phyloP scores from a whole-genome alignment of 2,113 vertebrate species.

The Xiphophorus maculatus region DNA sequence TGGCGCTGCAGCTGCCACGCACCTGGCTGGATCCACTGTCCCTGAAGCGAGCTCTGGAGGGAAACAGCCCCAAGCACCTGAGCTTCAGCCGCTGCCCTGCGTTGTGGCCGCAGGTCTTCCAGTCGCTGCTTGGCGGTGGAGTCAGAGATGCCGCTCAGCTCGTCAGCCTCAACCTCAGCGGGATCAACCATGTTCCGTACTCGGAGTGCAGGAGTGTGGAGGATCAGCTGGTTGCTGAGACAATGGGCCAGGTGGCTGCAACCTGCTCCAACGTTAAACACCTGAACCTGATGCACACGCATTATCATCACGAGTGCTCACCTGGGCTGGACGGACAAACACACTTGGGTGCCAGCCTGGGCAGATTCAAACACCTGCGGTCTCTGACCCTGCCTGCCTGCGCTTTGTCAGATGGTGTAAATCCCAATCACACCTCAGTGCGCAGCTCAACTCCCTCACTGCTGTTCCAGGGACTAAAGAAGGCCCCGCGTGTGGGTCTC shows the following conservation, averaged over 20 bases:
- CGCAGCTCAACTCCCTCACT: conserved; percentile 57
- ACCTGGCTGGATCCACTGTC: conserved; percentile 90
- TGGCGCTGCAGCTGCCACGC: conserved; percentile 92
- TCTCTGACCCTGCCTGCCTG: conserved; percentile 91
- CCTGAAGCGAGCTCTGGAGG: conserved; percentile 87
- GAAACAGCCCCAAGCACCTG: conserved; percentile 90
- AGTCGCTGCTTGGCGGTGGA: conserved; percentile 84
- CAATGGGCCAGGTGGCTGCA: conserved; percentile 83
- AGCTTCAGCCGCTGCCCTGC: conserved; percentile 91
- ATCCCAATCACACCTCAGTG: conserved; percentile 18
- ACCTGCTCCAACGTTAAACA: conserved; percentile 86
- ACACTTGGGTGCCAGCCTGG: conserved; percentile 89
- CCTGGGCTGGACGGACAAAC: conserved; percentile 75
- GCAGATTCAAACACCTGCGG: conserved; percentile 81
- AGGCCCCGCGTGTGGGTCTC: conserved; percentile 86
- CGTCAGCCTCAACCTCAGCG: conserved; percentile 91
- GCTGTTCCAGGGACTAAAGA: conserved; percentile 83
- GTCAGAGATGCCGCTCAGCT: conserved; percentile 84
- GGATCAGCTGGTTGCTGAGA: conserved; percentile 86
- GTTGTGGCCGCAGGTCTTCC: conserved; percentile 87
- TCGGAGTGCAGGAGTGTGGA: conserved; percentile 84
- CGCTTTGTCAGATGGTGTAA: conserved; percentile 81
- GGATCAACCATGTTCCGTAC: conserved; percentile 86
- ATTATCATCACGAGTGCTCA: conserved; percentile 85
- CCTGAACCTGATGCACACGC: conserved; percentile 93